A percentile compares a stretch with the other conserved stretches of the same genome.
phyloP scores from a whole-genome alignment of 2,797 vertebrate species.

The Enteromius mattozi region DNA sequence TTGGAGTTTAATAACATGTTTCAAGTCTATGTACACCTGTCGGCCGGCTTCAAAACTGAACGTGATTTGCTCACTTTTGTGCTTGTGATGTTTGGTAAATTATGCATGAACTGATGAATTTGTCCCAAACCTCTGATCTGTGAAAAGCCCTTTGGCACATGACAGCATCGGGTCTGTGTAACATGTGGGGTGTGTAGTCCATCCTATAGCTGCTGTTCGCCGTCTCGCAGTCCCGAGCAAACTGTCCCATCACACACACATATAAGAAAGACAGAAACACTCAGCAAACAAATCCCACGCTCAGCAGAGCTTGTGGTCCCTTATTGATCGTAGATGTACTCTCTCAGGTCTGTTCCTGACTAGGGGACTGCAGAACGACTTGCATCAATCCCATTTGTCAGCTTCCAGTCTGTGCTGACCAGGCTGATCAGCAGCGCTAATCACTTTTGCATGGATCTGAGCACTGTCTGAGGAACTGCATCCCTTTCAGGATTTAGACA shows the following conservation, averaged over 20 bases:
- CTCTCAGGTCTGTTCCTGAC: slow-evolving; percentile 27
- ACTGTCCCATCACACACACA: slow-evolving; percentile 64
- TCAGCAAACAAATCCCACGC: slow-evolving; percentile 52
- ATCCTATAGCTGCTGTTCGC: slow-evolving; percentile 69
- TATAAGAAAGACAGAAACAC: slow-evolving; percentile 11
- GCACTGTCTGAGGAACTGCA: slow-evolving; percentile 63
- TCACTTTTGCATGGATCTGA: slow-evolving; percentile 73
- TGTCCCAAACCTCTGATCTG: slow-evolving; percentile 77
- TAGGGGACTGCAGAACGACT: slow-evolving; percentile 35
- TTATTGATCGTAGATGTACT: slow-evolving; percentile 64
- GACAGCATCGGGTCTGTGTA: slow-evolving; percentile 70
- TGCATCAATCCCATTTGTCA: slow-evolving; percentile 73
- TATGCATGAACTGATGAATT: slow-evolving; percentile 18
- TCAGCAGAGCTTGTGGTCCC: slow-evolving; percentile 73
- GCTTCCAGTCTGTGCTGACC: slow-evolving; percentile 69
- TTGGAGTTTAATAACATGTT: neutral
- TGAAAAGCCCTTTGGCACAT: slow-evolving; percentile 68
- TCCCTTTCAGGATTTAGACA: slow-evolving; percentile 51
- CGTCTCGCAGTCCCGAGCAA: slow-evolving; percentile 69
- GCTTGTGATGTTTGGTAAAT: slow-evolving; percentile 22
- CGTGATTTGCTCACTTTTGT: slow-evolving; percentile 8
- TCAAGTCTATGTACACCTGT: neutral
- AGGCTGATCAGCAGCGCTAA: slow-evolving; percentile 68
- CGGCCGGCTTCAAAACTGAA: neutral
- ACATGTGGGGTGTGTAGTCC: slow-evolving; percentile 74